Evolutionary conservation across 2,888 invertebrate species (phyloP).

Genomic region (Temnothorax rugatulus): DNA sequence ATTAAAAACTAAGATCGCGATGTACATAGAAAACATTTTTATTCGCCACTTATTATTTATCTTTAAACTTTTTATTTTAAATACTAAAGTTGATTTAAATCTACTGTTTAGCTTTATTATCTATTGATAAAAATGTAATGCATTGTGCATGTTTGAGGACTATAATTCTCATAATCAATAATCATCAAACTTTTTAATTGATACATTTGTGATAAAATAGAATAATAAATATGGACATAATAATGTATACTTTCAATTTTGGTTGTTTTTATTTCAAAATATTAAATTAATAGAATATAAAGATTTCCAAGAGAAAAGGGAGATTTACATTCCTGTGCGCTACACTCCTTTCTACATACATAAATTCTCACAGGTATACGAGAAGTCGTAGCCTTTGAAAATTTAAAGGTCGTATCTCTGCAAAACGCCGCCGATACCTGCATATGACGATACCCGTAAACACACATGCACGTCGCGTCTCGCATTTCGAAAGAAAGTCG

Average conservation of each 20-base stretch:
- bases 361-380: conserved; percentile 34
- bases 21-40: not conserved
- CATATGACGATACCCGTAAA: conserved; percentile 17
- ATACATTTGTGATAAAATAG: not conserved
- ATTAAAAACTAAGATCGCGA: not conserved
- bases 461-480: conserved; percentile 13
- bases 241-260: not conserved
- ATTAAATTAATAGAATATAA: conserved; percentile 23
- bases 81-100: conserved; percentile 15
- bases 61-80: not conserved
- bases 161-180: conserved; percentile 27
- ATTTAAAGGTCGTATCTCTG: conserved; percentile 44
- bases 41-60: not conserved
- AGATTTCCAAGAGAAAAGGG: not conserved
- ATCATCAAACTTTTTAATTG: not conserved
- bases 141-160: not conserved
- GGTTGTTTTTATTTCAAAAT: not conserved
- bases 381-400: conserved; percentile 50
- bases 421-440: conserved; percentile 17
- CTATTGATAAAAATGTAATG: conserved; percentile 4
- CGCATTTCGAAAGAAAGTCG: conserved; percentile 11
- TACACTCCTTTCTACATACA: not conserved
- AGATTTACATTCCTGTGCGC: conserved; percentile 24
- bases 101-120: not conserved
- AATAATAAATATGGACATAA: not conserved